Evolutionary conservation across 2,888 invertebrate species (phyloP), one percentile per base, ranked within the genome.

Genomic region (Abrostola triplasia): DNA sequence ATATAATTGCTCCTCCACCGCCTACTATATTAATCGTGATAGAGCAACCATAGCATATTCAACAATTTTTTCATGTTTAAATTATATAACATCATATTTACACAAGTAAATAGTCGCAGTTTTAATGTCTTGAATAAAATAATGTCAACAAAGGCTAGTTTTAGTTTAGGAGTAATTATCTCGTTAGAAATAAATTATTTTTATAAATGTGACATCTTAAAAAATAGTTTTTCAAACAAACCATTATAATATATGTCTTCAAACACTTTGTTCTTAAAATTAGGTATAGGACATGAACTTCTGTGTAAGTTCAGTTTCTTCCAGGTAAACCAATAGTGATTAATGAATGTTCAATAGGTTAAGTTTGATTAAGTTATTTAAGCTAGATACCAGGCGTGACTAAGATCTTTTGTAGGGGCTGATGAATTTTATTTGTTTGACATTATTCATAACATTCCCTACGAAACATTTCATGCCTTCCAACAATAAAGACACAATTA

Each of bases 141-240:
- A 24, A 47, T 47, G 44, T 13, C 44, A 24, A 47, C 24, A 24
- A 47, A 24, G 24, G 13, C 24, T 47, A 36, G 37, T 53, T 55
- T 36, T 64, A 67, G 9, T 57, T 49, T 42, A 62, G 74, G 61
- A 74, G 51, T 47, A 57, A 54, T 63, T 72, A 72, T 76, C 67
- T 76, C 69, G 59, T 54, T 73, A 76, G 70, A 47, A 64, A 53
- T 71, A 73, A 52, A 71, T 63, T 61, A 60, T 64, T 69, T 69
- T 70, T 76, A 55, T 75, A 55, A 10, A 60, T 47, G 7, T 62
- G 61, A 67, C 64, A 44, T 64, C 9, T 38, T 37, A 49, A n/a
- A n/a, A 10, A 50, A 35, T 36, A 36, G 35, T 8, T n/a, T 51
- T 6, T 36, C n/a, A 51, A 51, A 51, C 36, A 51, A 9, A 5